Conservation (phyloP, 1,140 invertebrate genomes). For the Goniozus legneri region DNA sequence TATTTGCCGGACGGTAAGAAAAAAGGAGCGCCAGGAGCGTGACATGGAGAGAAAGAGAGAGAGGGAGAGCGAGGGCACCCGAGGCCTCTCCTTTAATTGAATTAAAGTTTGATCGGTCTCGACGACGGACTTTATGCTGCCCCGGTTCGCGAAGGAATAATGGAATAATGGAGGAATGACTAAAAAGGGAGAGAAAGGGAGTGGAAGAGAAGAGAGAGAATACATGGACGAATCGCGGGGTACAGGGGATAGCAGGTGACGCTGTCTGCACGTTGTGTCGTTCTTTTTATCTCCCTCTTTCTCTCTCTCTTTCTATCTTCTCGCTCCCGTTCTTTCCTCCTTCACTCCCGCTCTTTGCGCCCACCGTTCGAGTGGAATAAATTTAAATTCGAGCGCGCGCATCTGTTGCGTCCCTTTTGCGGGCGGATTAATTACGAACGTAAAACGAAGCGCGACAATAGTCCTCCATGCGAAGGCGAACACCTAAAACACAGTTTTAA, state of each 20-base stretch:
- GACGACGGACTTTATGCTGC: slow-evolving; percentile 13
- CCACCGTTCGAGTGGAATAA: slow-evolving; percentile 23
- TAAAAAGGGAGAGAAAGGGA: slow-evolving; percentile 10
- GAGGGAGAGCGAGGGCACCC: slow-evolving; percentile 2
- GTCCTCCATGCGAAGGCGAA: too few relatives aligned
- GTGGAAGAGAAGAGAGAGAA: background rate
- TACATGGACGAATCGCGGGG: slow-evolving; percentile 13
- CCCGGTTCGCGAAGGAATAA: slow-evolving; percentile 17
- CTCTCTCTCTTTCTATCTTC: slow-evolving; percentile 5
- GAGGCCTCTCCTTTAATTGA: slow-evolving; percentile 21
- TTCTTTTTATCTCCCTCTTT: slow-evolving; percentile 3
- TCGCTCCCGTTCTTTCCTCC: background rate
- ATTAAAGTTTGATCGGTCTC: slow-evolving; percentile 27
- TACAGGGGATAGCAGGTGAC: slow-evolving; percentile 40
- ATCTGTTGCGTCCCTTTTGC: slow-evolving; percentile 31
- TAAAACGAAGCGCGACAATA: slow-evolving; percentile 4
- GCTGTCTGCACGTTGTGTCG: slow-evolving; percentile 18
- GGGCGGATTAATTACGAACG: slow-evolving; percentile 33
- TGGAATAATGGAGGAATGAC: slow-evolving; percentile 22
- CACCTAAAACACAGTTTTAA: too few relatives aligned
- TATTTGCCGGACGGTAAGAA: slow-evolving; percentile 3
- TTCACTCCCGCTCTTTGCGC: background rate
- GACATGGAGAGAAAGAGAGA: background rate
- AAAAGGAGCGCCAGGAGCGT: background rate
- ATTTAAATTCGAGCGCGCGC: slow-evolving; percentile 37